A percentile compares a stretch with the other conserved stretches of the same genome.
Conservation (phyloP, 2,888 invertebrate genomes). For the Volucella bombylans region DNA sequence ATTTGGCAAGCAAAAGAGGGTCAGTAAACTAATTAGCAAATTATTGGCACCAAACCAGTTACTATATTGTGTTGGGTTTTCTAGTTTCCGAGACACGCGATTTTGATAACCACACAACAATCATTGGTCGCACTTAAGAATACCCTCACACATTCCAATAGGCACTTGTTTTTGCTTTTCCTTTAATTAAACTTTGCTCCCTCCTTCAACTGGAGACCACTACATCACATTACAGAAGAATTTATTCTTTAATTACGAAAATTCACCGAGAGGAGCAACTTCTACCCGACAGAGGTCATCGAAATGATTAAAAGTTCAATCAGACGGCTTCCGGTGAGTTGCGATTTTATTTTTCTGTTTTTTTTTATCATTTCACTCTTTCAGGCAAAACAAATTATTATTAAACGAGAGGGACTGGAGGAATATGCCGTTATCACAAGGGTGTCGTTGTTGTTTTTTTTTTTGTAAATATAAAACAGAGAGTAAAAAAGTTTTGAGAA, state of each 20-base stretch:
- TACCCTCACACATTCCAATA: not conserved
- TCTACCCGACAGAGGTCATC: slow-evolving; percentile 30
- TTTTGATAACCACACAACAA: too few relatives aligned
- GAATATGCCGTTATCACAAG: too few relatives aligned
- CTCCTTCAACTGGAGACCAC: slow-evolving; percentile 9
- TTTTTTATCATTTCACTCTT: slow-evolving; percentile 7
- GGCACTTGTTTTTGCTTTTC: not conserved
- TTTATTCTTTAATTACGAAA: slow-evolving; percentile 1
- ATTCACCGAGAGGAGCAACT: not conserved
- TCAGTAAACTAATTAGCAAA: slow-evolving; percentile 1
- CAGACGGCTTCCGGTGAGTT: slow-evolving; percentile 52
- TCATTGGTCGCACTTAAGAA: too few relatives aligned
- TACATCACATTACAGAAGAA: not conserved
- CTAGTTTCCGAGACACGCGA: too few relatives aligned
- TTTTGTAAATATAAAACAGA: slow-evolving; percentile 15
- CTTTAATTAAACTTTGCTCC: slow-evolving; percentile 38
- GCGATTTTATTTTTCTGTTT: slow-evolving; percentile 4
- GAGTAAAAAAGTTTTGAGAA: slow-evolving; percentile 15
- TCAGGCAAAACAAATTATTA: not conserved
- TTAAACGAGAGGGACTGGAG: not conserved
- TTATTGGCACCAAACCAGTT: not conserved
- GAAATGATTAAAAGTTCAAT: slow-evolving; percentile 60
- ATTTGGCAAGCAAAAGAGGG: not conserved
- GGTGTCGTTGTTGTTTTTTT: not conserved
- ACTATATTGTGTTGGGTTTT: too few relatives aligned